Percentiles rank a stretch among this genome's conserved stretches.
phyloP scores from a whole-genome alignment of 35 echinoderm and acorn worm species.

The Heliocidaris erythrogramma region DNA sequence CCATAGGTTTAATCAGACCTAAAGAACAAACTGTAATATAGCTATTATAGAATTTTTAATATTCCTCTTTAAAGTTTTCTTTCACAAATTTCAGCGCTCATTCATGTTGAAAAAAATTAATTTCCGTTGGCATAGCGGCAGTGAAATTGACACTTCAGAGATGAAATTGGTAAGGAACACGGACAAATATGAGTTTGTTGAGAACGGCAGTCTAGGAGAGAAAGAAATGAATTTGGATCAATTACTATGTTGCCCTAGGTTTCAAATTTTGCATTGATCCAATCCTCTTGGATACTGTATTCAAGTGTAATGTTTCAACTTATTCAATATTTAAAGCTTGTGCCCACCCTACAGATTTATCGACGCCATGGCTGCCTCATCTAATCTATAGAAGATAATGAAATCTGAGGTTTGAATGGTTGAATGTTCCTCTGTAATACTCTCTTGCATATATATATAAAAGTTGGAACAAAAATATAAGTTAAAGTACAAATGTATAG shows the following conservation, averaged over 20 bases:
- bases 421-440: not conserved
- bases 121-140: not conserved
- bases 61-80: not conserved
- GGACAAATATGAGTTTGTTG: not conserved
- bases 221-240: not conserved
- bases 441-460: too few relatives aligned
- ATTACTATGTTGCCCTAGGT: not conserved
- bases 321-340: not conserved
- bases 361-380: not conserved
- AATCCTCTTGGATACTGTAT: not conserved
- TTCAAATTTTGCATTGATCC: not conserved
- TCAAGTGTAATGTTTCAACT: not conserved
- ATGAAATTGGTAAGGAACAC: not conserved
- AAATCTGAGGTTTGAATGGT: not conserved
- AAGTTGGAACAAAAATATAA: too few relatives aligned
- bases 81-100: not conserved
- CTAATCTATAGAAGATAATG: too few relatives aligned
- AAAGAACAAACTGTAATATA: not conserved
- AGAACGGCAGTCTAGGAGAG: not conserved
- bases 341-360: not conserved
- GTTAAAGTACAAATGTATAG: too few relatives aligned
- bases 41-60: not conserved
- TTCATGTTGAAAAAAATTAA: not conserved
- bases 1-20: not conserved
- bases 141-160: not conserved